Conservation (phyloP, 2,113 vertebrate species). For the Mobula birostris region DNA sequence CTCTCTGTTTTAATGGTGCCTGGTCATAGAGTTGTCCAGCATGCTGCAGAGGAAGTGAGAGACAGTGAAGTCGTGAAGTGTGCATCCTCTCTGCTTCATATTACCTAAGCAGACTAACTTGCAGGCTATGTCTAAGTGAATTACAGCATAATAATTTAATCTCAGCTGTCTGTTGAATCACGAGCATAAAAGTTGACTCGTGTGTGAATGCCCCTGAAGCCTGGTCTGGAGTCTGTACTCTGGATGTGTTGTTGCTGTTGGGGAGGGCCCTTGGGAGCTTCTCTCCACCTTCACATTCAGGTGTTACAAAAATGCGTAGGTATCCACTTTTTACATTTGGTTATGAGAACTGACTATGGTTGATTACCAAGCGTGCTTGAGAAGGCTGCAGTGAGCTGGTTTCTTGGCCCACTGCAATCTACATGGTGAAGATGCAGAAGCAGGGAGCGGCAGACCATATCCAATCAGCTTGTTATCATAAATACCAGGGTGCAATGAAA, state of each 20-base stretch:
- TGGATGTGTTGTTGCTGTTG: background rate
- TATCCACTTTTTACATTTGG: too few species aligned
- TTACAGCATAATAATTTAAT: constrained; percentile 28
- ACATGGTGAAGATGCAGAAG: too few species aligned
- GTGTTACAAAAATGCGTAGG: background rate
- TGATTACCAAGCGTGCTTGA: too few species aligned
- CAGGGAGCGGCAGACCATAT: too few species aligned
- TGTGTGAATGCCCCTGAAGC: constrained; percentile 5
- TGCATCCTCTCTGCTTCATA: background rate
- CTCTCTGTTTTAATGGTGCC: background rate
- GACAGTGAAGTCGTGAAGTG: too few species aligned
- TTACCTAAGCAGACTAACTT: too few species aligned
- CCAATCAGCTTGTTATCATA: too few species aligned
- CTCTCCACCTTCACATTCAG: background rate
- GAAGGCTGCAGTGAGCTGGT: too few species aligned
- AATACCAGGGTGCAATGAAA: too few species aligned
- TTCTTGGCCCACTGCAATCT: too few species aligned
- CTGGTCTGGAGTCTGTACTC: background rate
- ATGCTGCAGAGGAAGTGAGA: background rate
- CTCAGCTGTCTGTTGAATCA: constrained; percentile 12
- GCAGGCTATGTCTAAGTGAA: background rate
- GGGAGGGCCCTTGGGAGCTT: too few species aligned
- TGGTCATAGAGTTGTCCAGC: background rate
- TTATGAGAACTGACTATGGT: too few species aligned
- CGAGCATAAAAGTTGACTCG: background rate